Evolutionary conservation across 2,113 vertebrate species (phyloP), one percentile per base, ranked within the genome.

Genomic region (Egretta garzetta): DNA sequence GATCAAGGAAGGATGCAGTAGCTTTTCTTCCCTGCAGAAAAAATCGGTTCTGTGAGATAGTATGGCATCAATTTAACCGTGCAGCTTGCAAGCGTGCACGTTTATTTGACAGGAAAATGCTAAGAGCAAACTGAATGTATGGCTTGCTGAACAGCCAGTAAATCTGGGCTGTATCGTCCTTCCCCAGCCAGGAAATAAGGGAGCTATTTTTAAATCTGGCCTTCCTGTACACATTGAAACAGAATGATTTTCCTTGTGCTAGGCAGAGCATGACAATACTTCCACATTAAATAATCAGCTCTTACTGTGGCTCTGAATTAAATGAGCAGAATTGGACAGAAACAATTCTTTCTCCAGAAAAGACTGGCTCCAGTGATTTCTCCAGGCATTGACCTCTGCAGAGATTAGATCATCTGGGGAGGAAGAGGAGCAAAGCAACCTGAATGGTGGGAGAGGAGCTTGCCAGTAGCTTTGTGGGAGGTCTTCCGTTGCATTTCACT

Each of bases 171-270:
- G 7, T n/a, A 26, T 81, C 45, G 88, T 72, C 53, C 28, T 41
- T 89, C 41, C 9, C 37, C 1, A 4, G 22, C 39, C 88, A 95
- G 93, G 85, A 92, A 92, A 30, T 49, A 73, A 68, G 63, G 59
- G 35, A 87, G 77, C 81, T 95, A 77, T 93, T 93, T 96, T 95
- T 81, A 90, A 90, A 81, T 35, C 64, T 93, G 81, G 28, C 53
- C 70, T 95, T 96, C 76, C 91, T 93, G 55, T 58, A 28, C 47
- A 18, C 41, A 14, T 22, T 82, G 72, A 80, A 63, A 60, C 50
- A 41, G 67, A 73, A 43, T 16, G 21, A 33, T 60, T 94, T 88
- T 80, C 89, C 84, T 77, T 76, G 14, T 26, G 50, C 55, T 74
- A 83, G 45, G 37, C 63, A 49, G 80, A 84, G 26, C 68, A 49